phyloP scores from a whole-genome alignment of 2,797 vertebrate species.

The Poecilia velifera region DNA sequence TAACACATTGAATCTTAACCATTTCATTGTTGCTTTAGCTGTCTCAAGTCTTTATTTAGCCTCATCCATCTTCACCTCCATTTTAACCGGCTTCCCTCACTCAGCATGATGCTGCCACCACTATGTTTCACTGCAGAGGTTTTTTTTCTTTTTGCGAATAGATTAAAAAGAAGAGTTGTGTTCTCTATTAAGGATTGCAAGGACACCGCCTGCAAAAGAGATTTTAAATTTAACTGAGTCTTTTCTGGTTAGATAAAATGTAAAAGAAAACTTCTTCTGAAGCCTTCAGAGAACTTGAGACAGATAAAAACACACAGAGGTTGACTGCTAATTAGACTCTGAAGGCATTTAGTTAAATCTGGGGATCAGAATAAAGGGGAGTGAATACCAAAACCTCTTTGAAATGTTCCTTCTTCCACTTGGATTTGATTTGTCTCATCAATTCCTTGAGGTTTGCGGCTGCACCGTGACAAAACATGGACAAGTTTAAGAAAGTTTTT shows the following conservation, averaged over 20 bases:
- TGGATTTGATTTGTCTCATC: not conserved
- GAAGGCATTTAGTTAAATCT: not conserved
- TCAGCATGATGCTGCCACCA: not conserved
- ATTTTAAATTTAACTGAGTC: not conserved
- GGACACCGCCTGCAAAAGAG: not conserved
- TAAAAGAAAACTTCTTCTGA: not conserved
- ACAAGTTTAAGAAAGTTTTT: constrained; percentile 2
- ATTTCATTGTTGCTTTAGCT: not conserved
- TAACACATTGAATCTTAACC: not conserved
- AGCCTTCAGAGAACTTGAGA: not conserved
- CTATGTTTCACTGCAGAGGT: not conserved
- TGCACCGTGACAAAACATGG: not conserved
- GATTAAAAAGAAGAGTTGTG: not conserved
- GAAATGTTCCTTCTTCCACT: not conserved
- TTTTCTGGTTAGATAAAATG: not conserved
- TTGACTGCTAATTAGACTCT: not conserved
- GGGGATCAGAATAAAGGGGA: not conserved
- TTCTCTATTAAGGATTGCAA: not conserved
- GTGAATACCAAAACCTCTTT: not conserved
- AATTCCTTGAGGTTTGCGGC: not conserved
- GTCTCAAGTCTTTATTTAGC: not conserved
- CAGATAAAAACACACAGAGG: not conserved
- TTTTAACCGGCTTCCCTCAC: not conserved
- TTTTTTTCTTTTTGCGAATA: not conserved
- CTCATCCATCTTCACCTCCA: not conserved